Percentiles rank a stretch among this genome's conserved stretches.
Conservation (phyloP, 2,888 invertebrate genomes). For the Dryococelus australis region DNA sequence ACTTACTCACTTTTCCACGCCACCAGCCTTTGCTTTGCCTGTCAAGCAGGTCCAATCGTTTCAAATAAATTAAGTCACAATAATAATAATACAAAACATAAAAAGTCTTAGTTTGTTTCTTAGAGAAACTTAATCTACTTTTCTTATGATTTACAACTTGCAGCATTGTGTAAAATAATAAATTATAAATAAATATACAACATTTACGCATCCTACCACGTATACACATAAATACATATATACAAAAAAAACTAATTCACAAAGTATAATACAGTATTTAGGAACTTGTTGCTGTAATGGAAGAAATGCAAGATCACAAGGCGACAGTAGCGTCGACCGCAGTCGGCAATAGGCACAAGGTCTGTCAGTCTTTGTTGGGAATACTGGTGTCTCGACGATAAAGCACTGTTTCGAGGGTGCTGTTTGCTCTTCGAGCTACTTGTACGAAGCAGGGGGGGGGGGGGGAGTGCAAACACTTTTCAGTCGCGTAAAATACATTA, state of each 20-base stretch:
- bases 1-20: background rate
- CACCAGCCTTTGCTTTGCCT: background rate
- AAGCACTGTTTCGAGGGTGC: background rate
- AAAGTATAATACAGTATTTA: background rate
- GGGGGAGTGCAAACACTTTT: background rate
- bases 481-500: background rate
- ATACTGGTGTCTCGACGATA: background rate
- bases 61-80: background rate
- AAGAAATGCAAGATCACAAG: slow-evolving; percentile 9
- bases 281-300: background rate
- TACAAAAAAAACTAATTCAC: background rate
- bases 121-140: background rate
- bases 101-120: background rate
- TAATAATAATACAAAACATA: background rate
- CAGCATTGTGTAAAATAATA: background rate
- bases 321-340: background rate
- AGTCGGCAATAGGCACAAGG: background rate
- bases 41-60: background rate
- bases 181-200: slow-evolving; percentile 10
- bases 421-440: background rate
- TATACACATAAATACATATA: slow-evolving; percentile 1
- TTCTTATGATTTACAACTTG: background rate
- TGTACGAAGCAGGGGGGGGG: background rate
- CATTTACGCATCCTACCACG: background rate
- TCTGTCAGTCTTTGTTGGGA: background rate